phyloP scores from a whole-genome alignment of 2,888 invertebrate species.

The Mesochorus sp. region DNA sequence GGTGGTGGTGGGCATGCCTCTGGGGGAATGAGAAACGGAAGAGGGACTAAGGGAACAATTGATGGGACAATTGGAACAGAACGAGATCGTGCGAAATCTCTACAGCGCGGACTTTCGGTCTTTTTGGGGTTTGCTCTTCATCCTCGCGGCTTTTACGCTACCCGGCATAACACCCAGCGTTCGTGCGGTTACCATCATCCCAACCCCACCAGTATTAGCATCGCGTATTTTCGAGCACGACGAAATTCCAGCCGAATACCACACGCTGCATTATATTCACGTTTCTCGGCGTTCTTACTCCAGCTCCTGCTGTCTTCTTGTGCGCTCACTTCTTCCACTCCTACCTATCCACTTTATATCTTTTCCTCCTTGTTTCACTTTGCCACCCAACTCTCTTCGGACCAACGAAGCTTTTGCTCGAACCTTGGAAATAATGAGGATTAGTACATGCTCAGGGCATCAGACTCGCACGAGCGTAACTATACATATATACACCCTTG shows the following conservation, averaged over 20 bases:
- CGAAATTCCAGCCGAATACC: conserved; percentile 45
- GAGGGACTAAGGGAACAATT: conserved; percentile 18
- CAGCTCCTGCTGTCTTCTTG: conserved; percentile 23
- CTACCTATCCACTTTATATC: not conserved
- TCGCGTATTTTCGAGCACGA: conserved; percentile 34
- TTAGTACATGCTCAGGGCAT: conserved; percentile 38
- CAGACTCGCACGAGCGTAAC: conserved; percentile 15
- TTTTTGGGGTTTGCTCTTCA: conserved; percentile 34
- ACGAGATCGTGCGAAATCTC: conserved; percentile 1
- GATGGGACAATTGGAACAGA: conserved; percentile 26
- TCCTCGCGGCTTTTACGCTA: conserved; percentile 19
- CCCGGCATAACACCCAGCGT: conserved; percentile 11
- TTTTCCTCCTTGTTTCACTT: not conserved
- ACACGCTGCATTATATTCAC: conserved; percentile 30
- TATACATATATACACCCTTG: not conserved
- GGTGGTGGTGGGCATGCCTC: too few species aligned
- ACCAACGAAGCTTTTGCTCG: conserved; percentile 39
- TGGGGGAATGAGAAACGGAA: not conserved
- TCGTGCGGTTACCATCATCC: conserved; percentile 25
- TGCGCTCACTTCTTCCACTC: conserved; percentile 30
- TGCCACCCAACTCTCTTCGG: not conserved
- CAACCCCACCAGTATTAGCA: not conserved
- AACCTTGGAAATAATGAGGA: conserved; percentile 60
- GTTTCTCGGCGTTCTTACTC: conserved; percentile 23
- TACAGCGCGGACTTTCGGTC: conserved; percentile 17